These are phyloP conservation scores for Triops cancriformis DNA, from an alignment of 1,140 invertebrate species.

Conservation along the genomic window DNA sequence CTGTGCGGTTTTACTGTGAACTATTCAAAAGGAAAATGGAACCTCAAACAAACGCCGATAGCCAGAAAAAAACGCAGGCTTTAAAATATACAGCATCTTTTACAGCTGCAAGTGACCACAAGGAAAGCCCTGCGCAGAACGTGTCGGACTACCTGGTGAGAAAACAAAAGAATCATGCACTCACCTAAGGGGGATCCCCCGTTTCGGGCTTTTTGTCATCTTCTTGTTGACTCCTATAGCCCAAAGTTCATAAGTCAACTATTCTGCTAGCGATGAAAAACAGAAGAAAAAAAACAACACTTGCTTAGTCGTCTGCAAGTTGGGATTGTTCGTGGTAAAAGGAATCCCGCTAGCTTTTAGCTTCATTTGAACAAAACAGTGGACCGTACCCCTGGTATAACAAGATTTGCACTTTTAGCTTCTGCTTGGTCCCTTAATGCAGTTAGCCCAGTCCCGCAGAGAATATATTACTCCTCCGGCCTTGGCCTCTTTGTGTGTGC, in stretches of 20 bases:
- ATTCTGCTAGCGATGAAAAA: neutral
- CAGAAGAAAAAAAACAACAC: neutral
- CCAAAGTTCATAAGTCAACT: conserved; percentile 4
- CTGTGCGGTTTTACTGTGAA: neutral
- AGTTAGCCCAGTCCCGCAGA: too few relatives aligned
- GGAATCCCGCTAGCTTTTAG: neutral
- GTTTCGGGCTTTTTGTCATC: neutral
- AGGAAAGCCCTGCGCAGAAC: neutral
- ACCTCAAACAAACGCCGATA: neutral
- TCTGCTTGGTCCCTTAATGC: too few relatives aligned
- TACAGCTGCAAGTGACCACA: neutral
- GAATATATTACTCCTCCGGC: too few relatives aligned
- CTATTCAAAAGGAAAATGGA: neutral
- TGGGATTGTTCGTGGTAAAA: neutral
- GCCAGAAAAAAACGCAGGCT: neutral
- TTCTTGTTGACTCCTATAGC: neutral
- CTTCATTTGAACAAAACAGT: neutral
- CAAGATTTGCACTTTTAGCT: too few relatives aligned
- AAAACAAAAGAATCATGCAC: neutral
- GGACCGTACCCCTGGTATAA: too few relatives aligned
- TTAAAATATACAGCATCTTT: conserved; percentile 6
- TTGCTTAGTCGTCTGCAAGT: neutral
- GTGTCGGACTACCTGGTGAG: neutral
- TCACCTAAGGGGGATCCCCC: neutral
- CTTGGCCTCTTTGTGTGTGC: too few relatives aligned